Conservation (phyloP, 2,113 vertebrate species). For the Cacatua alba region DNA sequence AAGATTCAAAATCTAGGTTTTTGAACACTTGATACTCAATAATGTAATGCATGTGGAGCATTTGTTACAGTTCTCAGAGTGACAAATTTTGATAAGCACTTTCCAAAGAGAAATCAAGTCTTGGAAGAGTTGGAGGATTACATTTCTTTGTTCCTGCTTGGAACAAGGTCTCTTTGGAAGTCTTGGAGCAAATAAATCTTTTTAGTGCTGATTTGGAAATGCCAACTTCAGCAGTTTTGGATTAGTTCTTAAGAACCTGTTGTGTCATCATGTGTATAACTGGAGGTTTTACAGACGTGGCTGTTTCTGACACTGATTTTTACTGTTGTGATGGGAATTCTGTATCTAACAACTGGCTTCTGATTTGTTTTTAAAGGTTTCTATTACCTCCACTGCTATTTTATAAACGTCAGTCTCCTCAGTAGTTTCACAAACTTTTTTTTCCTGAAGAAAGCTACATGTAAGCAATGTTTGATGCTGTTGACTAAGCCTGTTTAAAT, state of each 20-base stretch:
- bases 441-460: not conserved
- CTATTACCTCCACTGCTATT: not conserved
- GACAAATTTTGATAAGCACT: not conserved
- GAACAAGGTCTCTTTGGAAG: not conserved
- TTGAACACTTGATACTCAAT: not conserved
- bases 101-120: not conserved
- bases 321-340: not conserved
- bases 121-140: not conserved
- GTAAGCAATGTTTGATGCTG: not conserved
- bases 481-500: not conserved
- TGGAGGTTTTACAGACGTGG: not conserved
- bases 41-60: not conserved
- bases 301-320: not conserved
- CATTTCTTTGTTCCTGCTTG: not conserved
- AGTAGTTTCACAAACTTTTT: not conserved
- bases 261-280: not conserved
- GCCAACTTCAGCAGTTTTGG: not conserved
- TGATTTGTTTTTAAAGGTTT: not conserved
- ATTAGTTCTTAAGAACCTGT: not conserved
- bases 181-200: not conserved
- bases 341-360: not conserved
- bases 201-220: not conserved
- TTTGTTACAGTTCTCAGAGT: not conserved
- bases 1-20: constrained; percentile 42
- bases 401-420: not conserved